Base-by-base conservation (phyloP, 2,888 invertebrate genomes). In the Hypercompe scribonia region DNA sequence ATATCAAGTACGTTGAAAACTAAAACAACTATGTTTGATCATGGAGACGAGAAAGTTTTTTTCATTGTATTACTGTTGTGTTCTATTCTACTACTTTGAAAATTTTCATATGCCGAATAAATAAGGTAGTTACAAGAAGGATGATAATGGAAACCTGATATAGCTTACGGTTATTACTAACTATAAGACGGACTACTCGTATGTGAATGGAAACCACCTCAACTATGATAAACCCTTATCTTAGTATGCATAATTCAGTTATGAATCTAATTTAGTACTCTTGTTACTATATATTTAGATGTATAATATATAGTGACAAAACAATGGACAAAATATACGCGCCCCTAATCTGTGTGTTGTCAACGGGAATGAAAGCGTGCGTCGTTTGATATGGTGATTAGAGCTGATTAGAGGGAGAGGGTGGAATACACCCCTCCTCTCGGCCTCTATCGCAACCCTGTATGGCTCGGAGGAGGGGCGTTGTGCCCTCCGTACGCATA, bases 321-420 rank as follows among this genome's bases (percentile, higher is more conserved):
- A 86, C 84, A 84, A 89, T 84, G 76, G 84, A 83, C 82, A 84
- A 86, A 87, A 86, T 87, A 85, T 84, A 83, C 84, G 85, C 84
- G 81, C 82, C 84, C 87, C 87, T 95, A 94, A 95, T 94, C 92
- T 93, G 92, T 90, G 91, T 93, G 94, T 94, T 95, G 95, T 94
- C 94, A 92, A 89, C 92, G 90, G 90, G 91, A 94, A 94, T 93
- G 93, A 92, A 91, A 90, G 93, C 91, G 92, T 93, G 91, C 93
- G 94, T 93, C 94, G 95, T 95, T 95, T 95, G 95, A 95, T 95
- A 95, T 95, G 95, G 94, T 95, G 95, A 95, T 95, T 95, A 95
- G 93, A 93, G 90, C 93, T 95, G 95, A 95, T 95, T 95, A 95
- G 94, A 93, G 93, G 91, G 91, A 86, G 93, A 88, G 90, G 88